Evolutionary conservation across 2,888 invertebrate species (phyloP), one percentile per base, ranked within the genome.

Genomic region (Cotesia congregata): DNA sequence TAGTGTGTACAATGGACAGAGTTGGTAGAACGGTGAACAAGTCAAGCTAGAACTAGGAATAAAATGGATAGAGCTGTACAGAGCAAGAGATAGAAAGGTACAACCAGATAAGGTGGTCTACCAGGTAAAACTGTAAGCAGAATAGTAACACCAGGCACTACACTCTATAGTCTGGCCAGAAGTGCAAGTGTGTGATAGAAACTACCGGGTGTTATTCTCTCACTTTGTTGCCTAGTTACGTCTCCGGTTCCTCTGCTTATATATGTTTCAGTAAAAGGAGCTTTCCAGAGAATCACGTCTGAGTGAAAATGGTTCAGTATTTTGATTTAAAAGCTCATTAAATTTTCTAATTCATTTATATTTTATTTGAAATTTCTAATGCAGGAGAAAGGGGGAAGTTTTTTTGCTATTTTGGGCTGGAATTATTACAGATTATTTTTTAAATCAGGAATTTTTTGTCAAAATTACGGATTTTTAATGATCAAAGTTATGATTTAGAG

Each of bases 1-100:
- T 5, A 20, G 30, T 15, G 39, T 38, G 70, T 30, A 74, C 50
- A 50, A 50, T 59, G 72, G 73, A 60, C 72, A 78, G 61, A 74
- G 59, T 72, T 70, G 74, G 30, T 30, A 67, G 79, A 74, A 74
- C 75, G 75, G 62, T 74, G 72, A 68, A n/a, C 67, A 72, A 38
- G 70, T 74, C 12, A 65, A 65, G 39, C 40, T 72, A 30, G 30
- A 30, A 30, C 30, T 30, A 62, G 73, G 69, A 50, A 20, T 50
- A 39, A 75, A 50, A 73, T 64, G 74, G 70, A 61, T 76, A 67
- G 67, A 70, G 30, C 60, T 39, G 50, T 20, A 39, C 17, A 62
- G 69, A 67, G 67, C 72, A 60, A 40, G 74, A 71, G 68, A 72
- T 69, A 76, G 60, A 62, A 60, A 20, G 17, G 41, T 65, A 30